Conservation (phyloP, 2,113 vertebrate species). For the Tauraco erythrolophus region DNA sequence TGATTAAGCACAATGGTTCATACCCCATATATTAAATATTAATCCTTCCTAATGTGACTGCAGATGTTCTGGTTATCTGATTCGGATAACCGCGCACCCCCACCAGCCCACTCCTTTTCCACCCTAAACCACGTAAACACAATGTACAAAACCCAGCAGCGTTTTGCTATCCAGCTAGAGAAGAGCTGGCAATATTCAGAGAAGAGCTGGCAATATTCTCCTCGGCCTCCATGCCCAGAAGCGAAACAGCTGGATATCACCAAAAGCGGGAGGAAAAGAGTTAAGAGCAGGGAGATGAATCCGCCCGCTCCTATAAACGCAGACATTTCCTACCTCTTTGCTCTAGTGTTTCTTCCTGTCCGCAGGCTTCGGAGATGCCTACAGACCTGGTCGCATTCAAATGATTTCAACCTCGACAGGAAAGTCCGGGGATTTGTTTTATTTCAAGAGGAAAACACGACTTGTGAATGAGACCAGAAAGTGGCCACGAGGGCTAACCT, state of each 20-base stretch:
- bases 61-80: not conserved
- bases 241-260: not conserved
- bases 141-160: fast-evolving
- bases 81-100: not conserved
- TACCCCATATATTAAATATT: slow-evolving; percentile 33
- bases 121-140: not conserved
- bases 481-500: not conserved
- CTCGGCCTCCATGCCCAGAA: fast-evolving
- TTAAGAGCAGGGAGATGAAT: slow-evolving; percentile 35
- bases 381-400: fast-evolving
- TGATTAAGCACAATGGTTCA: slow-evolving; percentile 6
- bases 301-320: not conserved
- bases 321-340: slow-evolving; percentile 41
- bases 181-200: not conserved
- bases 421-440: not conserved
- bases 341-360: slow-evolving; percentile 28
- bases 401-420: not conserved
- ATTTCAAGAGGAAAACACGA: not conserved
- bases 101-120: not conserved
- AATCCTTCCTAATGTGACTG: slow-evolving; percentile 19
- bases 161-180: not conserved
- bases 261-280: not conserved
- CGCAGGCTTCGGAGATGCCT: not conserved
- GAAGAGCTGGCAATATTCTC: not conserved
- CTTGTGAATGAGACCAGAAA: slow-evolving; percentile 16